These are phyloP conservation scores for Palythoa heliodiscus DNA, from an alignment of 92 coral and sea anemone genomes.

Conservation along the genomic window DNA sequence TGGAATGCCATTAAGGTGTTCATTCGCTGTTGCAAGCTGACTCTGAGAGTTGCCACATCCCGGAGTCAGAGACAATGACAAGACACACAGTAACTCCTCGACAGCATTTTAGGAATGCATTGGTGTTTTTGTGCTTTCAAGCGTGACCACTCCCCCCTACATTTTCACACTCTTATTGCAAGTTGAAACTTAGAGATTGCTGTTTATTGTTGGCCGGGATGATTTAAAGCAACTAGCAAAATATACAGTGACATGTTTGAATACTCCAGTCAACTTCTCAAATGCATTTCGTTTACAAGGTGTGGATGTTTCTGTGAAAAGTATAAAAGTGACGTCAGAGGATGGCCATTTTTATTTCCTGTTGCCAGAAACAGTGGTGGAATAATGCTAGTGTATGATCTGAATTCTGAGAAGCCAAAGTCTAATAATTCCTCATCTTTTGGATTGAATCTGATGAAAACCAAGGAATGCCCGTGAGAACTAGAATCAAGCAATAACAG, in stretches of 20 bases:
- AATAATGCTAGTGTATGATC: background rate
- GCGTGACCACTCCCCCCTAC: background rate
- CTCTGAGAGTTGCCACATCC: constrained; percentile 1
- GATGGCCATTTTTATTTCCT: background rate
- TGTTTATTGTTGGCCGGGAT: background rate
- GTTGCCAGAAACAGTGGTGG: background rate
- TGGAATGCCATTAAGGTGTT: background rate
- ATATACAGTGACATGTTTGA: background rate
- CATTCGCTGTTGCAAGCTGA: constrained; percentile 5
- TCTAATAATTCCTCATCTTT: background rate
- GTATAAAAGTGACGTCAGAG: background rate
- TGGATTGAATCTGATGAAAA: constrained; percentile 2
- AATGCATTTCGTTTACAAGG: background rate
- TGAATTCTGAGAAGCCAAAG: too few species aligned
- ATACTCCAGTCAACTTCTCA: background rate
- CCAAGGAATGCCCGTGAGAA: background rate
- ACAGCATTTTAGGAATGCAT: background rate
- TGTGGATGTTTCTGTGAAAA: background rate
- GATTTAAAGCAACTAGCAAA: background rate
- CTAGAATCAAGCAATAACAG: background rate
- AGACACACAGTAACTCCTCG: background rate
- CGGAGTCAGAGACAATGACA: constrained; percentile 12
- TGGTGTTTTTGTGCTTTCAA: background rate
- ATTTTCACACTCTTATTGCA: background rate
- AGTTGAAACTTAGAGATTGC: background rate